Base-by-base conservation (phyloP, 2,113 vertebrate species). In the Gobio gobio region DNA sequence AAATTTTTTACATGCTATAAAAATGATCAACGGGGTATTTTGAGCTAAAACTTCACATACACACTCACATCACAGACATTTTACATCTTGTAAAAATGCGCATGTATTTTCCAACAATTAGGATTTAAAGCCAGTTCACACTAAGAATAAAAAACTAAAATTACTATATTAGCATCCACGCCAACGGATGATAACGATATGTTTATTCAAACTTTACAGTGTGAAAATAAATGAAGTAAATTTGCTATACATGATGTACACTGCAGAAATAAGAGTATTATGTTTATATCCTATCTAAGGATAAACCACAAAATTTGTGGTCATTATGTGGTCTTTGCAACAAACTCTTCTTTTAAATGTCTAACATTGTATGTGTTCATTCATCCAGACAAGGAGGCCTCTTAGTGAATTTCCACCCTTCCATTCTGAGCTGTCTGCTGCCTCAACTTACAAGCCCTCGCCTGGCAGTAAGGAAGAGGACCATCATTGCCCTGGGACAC, bases 391-490 rank as follows among this genome's bases (percentile, higher is more conserved):
- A 99, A 94, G 98, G 98, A 89, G 98, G 98, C 89, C 96, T 99
- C 86, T 91, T 99, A 94, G 98, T 99, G 93, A 99, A 99, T 92
- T 99, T 99, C 92, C 98, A 99, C 88, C 98, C 98, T 92, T 99
- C 98, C 92, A 99, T 99, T 95, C 95, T 99, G 95, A 97, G 96
- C 94, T 99, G 98, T 92, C 95, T 99, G 83, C 97, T 99, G 85
- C 98, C 98, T 88, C 98, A 99, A 94, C 95, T 99, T 94, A 99
- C 98, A 90, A 99, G 97, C 87, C 97, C 98, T 90, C 96, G 98
- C 88, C 96, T 99, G 94, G 98, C 98, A 61, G 98, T 99, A 87
- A 96, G 98, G 90, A 99, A 99, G 97, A 96, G 98, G 95, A 99
- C 98, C 89, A 99, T 99, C 92, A 99, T 99, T 93, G 98, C 98